Conservation (phyloP, 2,888 invertebrate genomes). For the Pteria penguin region DNA sequence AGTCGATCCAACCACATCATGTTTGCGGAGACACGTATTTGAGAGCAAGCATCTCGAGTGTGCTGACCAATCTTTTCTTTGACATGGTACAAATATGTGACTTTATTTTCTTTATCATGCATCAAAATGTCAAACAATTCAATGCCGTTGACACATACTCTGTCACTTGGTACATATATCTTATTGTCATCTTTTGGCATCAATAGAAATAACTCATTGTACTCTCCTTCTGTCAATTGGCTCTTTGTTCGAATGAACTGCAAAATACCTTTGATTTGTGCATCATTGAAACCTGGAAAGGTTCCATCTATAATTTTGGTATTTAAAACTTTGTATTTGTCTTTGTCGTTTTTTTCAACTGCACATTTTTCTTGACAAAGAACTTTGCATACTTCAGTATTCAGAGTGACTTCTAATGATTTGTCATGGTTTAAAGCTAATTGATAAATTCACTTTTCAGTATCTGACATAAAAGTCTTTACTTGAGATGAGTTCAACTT, state of each 20-base stretch:
- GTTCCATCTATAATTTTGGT: too few relatives aligned
- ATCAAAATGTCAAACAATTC: constrained; percentile 17
- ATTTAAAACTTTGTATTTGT: too few relatives aligned
- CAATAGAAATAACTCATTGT: neutral
- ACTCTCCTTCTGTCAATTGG: constrained; percentile 1
- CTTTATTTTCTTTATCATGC: neutral
- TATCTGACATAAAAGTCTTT: too few relatives aligned
- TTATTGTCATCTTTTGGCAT: neutral
- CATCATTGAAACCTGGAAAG: too few relatives aligned
- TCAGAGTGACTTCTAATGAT: too few relatives aligned
- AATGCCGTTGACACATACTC: neutral
- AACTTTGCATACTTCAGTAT: too few relatives aligned
- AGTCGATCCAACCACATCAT: constrained; percentile 2
- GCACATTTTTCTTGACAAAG: too few relatives aligned
- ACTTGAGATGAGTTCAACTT: too few relatives aligned
- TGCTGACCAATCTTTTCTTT: neutral
- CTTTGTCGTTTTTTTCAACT: too few relatives aligned
- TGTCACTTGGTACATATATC: neutral
- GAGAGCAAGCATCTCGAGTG: constrained; percentile 17
- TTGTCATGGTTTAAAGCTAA: too few relatives aligned
- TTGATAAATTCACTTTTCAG: too few relatives aligned
- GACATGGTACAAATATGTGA: neutral
- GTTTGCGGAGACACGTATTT: neutral
- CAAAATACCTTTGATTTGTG: neutral
- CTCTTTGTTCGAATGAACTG: neutral